phyloP scores from a whole-genome alignment of 2,113 vertebrate species.

The Trematocara macrostoma region DNA sequence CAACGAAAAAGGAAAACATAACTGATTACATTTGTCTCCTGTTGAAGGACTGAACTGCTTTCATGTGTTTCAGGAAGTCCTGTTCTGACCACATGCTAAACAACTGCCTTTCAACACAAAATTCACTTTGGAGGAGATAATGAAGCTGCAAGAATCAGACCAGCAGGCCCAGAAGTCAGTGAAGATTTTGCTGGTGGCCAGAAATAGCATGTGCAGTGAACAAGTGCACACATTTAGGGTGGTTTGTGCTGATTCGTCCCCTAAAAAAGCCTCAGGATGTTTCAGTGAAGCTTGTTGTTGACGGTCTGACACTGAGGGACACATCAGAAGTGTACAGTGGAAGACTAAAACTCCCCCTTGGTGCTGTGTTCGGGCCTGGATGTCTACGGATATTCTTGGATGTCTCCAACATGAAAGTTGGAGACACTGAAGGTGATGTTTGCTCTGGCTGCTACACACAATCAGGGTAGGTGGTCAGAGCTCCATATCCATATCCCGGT shows the following conservation, averaged over 20 bases:
- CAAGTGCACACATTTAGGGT: not conserved
- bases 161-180: not conserved
- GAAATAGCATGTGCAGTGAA: not conserved
- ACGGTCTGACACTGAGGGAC: not conserved
- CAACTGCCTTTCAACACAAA: not conserved
- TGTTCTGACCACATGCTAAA: not conserved
- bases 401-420: not conserved
- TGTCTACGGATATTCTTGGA: not conserved
- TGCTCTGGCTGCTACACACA: not conserved
- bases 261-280: not conserved
- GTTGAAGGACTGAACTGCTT: not conserved
- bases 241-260: not conserved
- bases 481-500: not conserved
- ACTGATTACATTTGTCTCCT: not conserved
- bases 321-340: not conserved
- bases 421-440: not conserved
- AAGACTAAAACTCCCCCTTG: not conserved
- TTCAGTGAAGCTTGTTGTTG: not conserved
- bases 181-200: not conserved
- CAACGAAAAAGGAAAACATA: not conserved
- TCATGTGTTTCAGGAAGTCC: not conserved
- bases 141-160: not conserved
- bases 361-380: not conserved
- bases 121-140: not conserved
- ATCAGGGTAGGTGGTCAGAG: not conserved